Evolutionary conservation across 2,113 vertebrate genomes (phyloP).

Genomic region (Nothoprocta pentlandii): DNA sequence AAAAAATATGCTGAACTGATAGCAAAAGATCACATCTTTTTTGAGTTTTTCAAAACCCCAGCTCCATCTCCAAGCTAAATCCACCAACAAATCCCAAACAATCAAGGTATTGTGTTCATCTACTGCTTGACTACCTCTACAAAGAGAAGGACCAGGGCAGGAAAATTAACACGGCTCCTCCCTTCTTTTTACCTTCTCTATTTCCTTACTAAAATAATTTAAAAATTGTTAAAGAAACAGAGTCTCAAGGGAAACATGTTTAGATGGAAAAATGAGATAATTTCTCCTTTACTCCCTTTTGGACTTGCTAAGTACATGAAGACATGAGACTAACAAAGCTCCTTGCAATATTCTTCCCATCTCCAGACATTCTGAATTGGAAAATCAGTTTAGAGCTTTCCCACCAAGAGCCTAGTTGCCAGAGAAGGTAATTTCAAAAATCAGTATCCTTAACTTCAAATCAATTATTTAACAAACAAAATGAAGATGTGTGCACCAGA

Average conservation of each 20-base stretch:
- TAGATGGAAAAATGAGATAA: not conserved
- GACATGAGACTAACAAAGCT: not conserved
- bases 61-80: not conserved
- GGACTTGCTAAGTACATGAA: accelerated
- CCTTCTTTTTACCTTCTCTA: not conserved
- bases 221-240: not conserved
- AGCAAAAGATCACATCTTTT: not conserved
- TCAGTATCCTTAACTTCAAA: not conserved
- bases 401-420: not conserved
- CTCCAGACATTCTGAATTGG: not conserved
- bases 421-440: not conserved
- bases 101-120: not conserved
- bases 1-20: not conserved
- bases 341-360: no score
- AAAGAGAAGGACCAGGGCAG: not conserved
- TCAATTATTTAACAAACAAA: constrained; percentile 13
- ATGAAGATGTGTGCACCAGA: not conserved
- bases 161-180: not conserved
- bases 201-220: not conserved
- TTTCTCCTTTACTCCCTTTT: not conserved
- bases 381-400: not conserved
- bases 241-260: not conserved
- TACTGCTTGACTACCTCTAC: not conserved
- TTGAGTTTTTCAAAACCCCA: not conserved
- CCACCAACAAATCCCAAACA: not conserved